Percentiles rank a stretch among this genome's conserved stretches.
These are phyloP conservation scores for Thermophis baileyi DNA, from an alignment of 2,113 vertebrate species.

Conservation along the genomic window DNA sequence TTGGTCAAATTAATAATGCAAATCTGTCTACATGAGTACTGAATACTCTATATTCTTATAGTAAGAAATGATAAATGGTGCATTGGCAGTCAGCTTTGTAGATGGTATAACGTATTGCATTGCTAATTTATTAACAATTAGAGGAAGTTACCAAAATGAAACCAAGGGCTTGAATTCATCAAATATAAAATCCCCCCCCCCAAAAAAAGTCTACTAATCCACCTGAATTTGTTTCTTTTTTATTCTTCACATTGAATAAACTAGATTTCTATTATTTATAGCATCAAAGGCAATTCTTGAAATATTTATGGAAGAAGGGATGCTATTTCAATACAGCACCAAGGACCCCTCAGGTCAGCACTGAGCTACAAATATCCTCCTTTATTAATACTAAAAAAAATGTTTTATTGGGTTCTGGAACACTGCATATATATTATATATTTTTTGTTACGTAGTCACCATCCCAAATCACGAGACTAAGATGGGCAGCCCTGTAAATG, in stretches of 20 bases:
- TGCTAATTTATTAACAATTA: background rate
- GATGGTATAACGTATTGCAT: background rate
- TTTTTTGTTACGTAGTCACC: no score
- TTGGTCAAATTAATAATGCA: constrained; percentile 44
- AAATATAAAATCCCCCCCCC: background rate
- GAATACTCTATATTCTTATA: background rate
- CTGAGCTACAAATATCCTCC: no score
- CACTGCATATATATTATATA: background rate
- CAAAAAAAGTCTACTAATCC: background rate
- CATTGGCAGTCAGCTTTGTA: background rate
- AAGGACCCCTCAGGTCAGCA: no score
- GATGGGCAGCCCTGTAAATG: background rate
- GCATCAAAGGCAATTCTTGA: no score
- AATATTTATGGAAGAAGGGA: no score
- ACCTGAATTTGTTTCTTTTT: background rate
- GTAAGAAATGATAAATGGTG: background rate
- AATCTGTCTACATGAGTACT: background rate
- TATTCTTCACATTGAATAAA: no score
- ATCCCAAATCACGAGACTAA: no score
- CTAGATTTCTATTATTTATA: no score
- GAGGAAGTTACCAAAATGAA: background rate
- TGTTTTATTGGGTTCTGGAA: background rate
- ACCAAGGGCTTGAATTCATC: background rate
- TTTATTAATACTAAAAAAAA: background rate
- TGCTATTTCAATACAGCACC: no score